These are phyloP conservation scores for Lypha dubia DNA, from an alignment of 2,888 invertebrate species.

Conservation along the genomic window DNA sequence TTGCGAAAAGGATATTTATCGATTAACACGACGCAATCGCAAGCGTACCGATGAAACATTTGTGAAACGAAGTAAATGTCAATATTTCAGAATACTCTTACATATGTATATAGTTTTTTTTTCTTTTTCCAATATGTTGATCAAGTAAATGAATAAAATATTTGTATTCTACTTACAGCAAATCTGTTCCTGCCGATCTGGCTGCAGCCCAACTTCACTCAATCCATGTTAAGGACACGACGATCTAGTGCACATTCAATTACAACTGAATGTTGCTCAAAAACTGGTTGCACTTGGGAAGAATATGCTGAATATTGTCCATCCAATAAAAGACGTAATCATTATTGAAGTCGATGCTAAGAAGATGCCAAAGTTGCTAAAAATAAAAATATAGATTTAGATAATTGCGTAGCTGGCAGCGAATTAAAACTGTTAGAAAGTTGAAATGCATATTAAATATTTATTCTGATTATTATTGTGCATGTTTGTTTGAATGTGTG, in stretches of 20 bases:
- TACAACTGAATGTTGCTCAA: slow-evolving; percentile 86
- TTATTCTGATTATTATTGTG: neutral
- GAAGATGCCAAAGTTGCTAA: neutral
- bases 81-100: no score
- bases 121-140: no score
- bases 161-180: slow-evolving; percentile 43
- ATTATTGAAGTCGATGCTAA: slow-evolving; percentile 74
- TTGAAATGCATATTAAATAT: slow-evolving; percentile 5
- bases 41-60: slow-evolving; percentile 74
- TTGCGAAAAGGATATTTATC: slow-evolving; percentile 86
- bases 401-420: neutral
- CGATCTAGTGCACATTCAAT: slow-evolving; percentile 82
- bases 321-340: slow-evolving; percentile 84
- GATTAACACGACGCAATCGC: slow-evolving; percentile 84
- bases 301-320: slow-evolving; percentile 88
- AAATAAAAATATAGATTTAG: neutral
- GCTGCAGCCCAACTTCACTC: slow-evolving; percentile 81
- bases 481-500: slow-evolving; percentile 14
- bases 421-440: neutral
- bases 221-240: slow-evolving; percentile 79
- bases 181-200: slow-evolving; percentile 78
- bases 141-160: no score
- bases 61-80: slow-evolving; percentile 71
- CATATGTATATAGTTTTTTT: no score
- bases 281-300: slow-evolving; percentile 86